These are phyloP conservation scores for Drosophila macrothrix DNA, from an alignment of 2,888 invertebrate species.

Conservation along the genomic window DNA sequence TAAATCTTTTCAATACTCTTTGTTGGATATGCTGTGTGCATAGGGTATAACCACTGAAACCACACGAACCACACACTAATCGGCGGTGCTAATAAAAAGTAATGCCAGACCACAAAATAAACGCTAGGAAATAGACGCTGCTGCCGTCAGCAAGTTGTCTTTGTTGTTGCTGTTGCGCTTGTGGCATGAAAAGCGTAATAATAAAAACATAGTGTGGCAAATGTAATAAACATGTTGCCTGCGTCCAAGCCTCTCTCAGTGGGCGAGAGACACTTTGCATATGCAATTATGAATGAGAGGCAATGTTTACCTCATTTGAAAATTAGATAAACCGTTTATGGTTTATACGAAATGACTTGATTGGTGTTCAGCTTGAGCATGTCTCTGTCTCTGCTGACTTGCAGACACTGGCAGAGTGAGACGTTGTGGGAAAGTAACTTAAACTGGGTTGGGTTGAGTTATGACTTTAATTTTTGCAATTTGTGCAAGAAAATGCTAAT, in stretches of 20 bases:
- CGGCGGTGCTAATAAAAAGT: slow-evolving; percentile 76
- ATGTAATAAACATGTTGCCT: slow-evolving; percentile 74
- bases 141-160: slow-evolving; percentile 48
- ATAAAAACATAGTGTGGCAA: slow-evolving; percentile 70
- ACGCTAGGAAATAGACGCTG: slow-evolving; percentile 72
- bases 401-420: neutral
- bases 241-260: slow-evolving; percentile 40
- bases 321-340: slow-evolving; percentile 74
- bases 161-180: slow-evolving; percentile 23
- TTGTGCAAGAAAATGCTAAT: neutral
- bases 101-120: slow-evolving; percentile 71
- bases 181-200: slow-evolving; percentile 58
- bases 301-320: slow-evolving; percentile 70
- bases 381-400: slow-evolving; percentile 27
- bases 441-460: neutral
- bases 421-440: slow-evolving; percentile 9
- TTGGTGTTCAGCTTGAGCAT: slow-evolving; percentile 38
- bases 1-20: neutral
- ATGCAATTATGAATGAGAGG: slow-evolving; percentile 74
- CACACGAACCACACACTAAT: slow-evolving; percentile 39
- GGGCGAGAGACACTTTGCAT: slow-evolving; percentile 71
- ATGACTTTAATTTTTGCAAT: neutral
- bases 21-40: neutral
- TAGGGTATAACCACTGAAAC: slow-evolving; percentile 38
- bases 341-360: slow-evolving; percentile 64